Conservation (phyloP, 2,113 vertebrate species). For the Campylorhamphus procurvoides region DNA sequence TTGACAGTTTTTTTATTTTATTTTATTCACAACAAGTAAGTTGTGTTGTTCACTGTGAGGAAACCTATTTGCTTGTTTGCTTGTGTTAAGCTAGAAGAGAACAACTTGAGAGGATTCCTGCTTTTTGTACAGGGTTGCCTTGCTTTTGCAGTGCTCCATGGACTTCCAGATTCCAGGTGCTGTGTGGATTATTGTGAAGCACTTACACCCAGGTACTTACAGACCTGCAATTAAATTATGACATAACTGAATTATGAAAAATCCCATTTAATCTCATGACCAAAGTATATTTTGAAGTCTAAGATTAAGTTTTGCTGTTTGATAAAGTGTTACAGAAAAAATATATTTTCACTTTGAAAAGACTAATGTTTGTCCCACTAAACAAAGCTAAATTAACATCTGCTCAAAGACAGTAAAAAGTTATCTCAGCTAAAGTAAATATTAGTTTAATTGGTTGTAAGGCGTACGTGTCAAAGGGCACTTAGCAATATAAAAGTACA, state of each 20-base stretch:
- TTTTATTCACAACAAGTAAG: neutral
- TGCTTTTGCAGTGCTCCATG: neutral
- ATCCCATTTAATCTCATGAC: neutral
- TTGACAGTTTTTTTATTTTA: rapidly evolving
- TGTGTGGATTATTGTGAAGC: neutral
- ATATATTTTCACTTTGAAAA: neutral
- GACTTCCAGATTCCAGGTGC: neutral
- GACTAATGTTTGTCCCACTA: neutral
- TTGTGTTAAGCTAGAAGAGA: neutral
- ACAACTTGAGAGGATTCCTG: neutral
- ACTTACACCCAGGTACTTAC: neutral
- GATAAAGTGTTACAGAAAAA: neutral
- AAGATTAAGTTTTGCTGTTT: neutral
- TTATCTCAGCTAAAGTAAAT: neutral
- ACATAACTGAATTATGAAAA: neutral
- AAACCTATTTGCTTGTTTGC: neutral
- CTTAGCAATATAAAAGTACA: neutral
- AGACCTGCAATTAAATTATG: neutral
- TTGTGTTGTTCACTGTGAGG: neutral
- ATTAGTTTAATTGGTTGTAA: neutral
- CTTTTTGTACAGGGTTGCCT: neutral
- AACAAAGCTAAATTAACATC: neutral
- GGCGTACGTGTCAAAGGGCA: neutral
- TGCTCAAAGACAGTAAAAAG: neutral
- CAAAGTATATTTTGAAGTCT: neutral